Evolutionary conservation across 2,113 vertebrate species (phyloP), one percentile per base, ranked within the genome.

Genomic region (Boleophthalmus pectinirostris): DNA sequence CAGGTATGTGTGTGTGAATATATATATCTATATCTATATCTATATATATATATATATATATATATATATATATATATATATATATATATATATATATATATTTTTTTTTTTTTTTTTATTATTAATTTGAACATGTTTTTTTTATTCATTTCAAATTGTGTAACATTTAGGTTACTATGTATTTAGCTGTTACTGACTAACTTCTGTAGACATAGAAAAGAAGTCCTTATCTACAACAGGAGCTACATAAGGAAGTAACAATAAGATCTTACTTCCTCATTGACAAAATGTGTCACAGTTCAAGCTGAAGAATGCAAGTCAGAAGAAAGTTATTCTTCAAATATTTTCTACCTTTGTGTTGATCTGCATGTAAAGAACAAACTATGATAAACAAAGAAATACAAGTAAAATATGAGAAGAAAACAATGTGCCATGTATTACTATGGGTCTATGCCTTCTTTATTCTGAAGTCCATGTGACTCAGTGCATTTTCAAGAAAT

Each of bases 271-370:
- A 64, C 61, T 64, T 64, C 61, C 61, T 38, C 33, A 64, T 64
- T 64, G 33, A 64, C 20, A 12, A 8, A 64, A 43, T 63, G 29
- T 63, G 25, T 63, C 60, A 63, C 16, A 63, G 58, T 18, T 63
- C 6, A 10, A 63, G 60, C 29, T 20, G 16, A 63, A 43, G 35
- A 64, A 64, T 64, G 25, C 7, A 61, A 18, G 61, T 64, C 33
- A 12, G 10, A 64, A 64, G 29, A 64, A 64, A 38, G 33, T 64
- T 2, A 64, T 7, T 54, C 25, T 24, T 0, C 18, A 46, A 45
- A n/a, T 2, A 0, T 12, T 80, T 77, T 84, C 6, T 64, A 18
- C 60, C n/a, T 64, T 2, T 38, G 33, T 64, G 1, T 63, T 35
- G 16, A 2, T 4, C 16, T 64, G 18, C 29, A 35, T 63, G 23